Evolutionary conservation across 2,888 invertebrate genomes (phyloP).

Genomic region (Microctonus hyperodae): DNA sequence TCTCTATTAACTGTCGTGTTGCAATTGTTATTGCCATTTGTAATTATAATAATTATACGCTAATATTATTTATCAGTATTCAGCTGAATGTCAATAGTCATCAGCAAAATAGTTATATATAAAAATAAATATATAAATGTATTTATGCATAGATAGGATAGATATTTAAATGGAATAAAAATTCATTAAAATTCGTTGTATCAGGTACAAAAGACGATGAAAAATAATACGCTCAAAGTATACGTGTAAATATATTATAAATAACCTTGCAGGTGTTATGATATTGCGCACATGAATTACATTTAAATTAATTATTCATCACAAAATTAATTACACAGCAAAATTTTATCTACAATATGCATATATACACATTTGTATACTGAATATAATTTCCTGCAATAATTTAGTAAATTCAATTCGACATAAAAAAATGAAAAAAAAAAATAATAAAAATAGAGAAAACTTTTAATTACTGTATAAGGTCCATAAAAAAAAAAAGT

Average conservation of each 20-base stretch:
- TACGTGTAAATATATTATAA: constrained; percentile 46
- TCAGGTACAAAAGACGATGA: constrained; percentile 31
- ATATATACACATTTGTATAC: not conserved
- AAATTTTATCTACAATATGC: too few relatives aligned
- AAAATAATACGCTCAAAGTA: constrained; percentile 51
- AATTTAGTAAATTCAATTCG: not conserved
- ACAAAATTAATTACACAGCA: not conserved
- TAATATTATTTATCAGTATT: constrained; percentile 39
- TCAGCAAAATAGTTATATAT: not conserved
- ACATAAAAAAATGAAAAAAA: not conserved
- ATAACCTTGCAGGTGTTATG: constrained; percentile 24
- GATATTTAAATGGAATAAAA: constrained; percentile 27
- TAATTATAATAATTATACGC: not conserved
- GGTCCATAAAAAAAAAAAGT: not conserved
- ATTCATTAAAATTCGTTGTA: constrained; percentile 28
- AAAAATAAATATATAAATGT: not conserved
- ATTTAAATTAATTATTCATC: not conserved
- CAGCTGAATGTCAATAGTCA: constrained; percentile 21
- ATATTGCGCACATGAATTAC: not conserved
- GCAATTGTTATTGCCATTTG: constrained; percentile 8
- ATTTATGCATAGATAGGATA: constrained; percentile 13
- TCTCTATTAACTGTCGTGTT: not conserved
- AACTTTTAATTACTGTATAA: not conserved
- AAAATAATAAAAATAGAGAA: not conserved
- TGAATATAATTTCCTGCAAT: not conserved